Percentiles rank a stretch among this genome's conserved stretches.
These are phyloP conservation scores for Empis livida DNA, from an alignment of 2,888 invertebrate genomes.

Conservation along the genomic window DNA sequence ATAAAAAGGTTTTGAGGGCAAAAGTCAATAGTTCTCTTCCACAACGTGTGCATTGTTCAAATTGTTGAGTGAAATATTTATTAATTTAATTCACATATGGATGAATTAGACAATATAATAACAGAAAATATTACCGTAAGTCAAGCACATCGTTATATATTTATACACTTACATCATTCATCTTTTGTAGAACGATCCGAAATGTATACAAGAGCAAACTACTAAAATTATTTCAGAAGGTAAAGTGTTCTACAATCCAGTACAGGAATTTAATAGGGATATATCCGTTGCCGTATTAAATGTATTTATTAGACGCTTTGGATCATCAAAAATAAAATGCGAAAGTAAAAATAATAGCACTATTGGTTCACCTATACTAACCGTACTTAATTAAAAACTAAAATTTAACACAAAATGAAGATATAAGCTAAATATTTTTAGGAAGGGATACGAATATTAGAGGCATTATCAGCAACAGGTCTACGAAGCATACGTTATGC, in stretches of 20 bases:
- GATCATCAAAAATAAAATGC: slow-evolving; percentile 23
- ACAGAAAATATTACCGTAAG: too few relatives aligned
- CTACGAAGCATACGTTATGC: slow-evolving; percentile 92
- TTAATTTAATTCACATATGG: too few relatives aligned
- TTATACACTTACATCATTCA: too few relatives aligned
- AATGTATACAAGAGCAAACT: slow-evolving; percentile 48
- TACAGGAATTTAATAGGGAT: slow-evolving; percentile 97
- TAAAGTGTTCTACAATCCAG: slow-evolving; percentile 95
- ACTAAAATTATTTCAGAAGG: slow-evolving; percentile 61
- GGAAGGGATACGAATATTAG: slow-evolving; percentile 49
- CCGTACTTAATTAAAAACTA: slow-evolving; percentile 2
- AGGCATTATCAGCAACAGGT: slow-evolving; percentile 93
- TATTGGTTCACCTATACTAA: too few relatives aligned
- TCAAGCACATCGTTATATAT: too few relatives aligned
- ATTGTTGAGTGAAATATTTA: too few relatives aligned
- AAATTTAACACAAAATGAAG: too few relatives aligned
- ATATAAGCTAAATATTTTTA: slow-evolving; percentile 2
- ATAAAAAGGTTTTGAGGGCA: too few relatives aligned
- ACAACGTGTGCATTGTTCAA: too few relatives aligned
- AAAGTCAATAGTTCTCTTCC: too few relatives aligned
- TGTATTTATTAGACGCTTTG: slow-evolving; percentile 45
- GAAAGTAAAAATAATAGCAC: not conserved
- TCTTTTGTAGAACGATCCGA: too few relatives aligned
- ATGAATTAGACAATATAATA: too few relatives aligned
- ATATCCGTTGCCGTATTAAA: slow-evolving; percentile 65